Evolutionary conservation across 2,113 vertebrate species (phyloP), one percentile per base, ranked within the genome.

Genomic region (Erinaceus europaeus): DNA sequence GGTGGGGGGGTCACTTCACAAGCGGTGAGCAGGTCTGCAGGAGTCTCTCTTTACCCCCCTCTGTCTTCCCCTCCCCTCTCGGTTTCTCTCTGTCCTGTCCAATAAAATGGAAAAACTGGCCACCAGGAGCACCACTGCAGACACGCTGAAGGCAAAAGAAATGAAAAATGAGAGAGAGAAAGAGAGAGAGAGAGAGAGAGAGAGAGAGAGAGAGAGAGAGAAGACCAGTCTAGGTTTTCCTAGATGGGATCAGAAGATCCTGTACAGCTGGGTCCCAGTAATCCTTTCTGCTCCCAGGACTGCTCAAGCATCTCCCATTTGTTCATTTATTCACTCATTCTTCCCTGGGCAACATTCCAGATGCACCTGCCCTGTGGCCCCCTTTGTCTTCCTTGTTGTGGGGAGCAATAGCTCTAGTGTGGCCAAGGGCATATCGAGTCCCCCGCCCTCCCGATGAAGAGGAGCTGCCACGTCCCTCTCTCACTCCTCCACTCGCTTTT

Each of bases 341-440:
- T 18, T 42, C n/a, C 1, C 0, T 5, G 59, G 40, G 1, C 29
- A 10, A 0, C 11, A 3, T 2, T 61, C 34, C 0, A 0, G 6
- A 12, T 0, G 9, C 3, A 0, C 21, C 27, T 0, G 14, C 38
- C 4, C 3, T 4, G 11, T 0, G 42, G 25, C 0, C 0, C 23
- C 34, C 14, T 42, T 0, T 29, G 21, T 17, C 52, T 32, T 3
- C n/a, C n/a, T n/a, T n/a, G n/a, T n/a, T n/a, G n/a, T n/a, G n/a
- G n/a, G 0, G 36, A 0, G 0, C 11, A 1, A 0, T 0, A 6
- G 20, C 1, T 4, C 14, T 21, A 23, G 18, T n/a, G n/a, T n/a
- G n/a, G n/a, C n/a, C n/a, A n/a, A n/a, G n/a, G n/a, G n/a, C n/a
- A n/a, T n/a, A n/a, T n/a, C 6, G 13, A 32, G 23, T 15, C 17